Evolutionary conservation across 2,888 invertebrate genomes (phyloP).

Genomic region (Agriopis marginaria): DNA sequence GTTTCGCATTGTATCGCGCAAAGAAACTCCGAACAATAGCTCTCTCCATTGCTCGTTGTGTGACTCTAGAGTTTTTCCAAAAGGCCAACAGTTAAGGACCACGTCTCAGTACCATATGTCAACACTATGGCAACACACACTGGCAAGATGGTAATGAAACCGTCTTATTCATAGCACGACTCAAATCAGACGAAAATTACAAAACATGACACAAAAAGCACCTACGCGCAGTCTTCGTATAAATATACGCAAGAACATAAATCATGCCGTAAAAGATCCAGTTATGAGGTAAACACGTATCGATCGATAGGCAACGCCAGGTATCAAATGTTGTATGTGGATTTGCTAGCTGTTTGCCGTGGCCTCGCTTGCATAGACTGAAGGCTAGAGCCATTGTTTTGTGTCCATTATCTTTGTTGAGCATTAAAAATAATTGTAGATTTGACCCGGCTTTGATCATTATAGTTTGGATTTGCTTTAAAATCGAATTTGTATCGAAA

Average conservation of each 20-base stretch:
- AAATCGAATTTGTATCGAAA: no score
- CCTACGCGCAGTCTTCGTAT: not conserved
- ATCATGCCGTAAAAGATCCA: slow-evolving; percentile 18
- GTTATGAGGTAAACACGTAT: slow-evolving; percentile 13
- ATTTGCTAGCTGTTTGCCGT: not conserved
- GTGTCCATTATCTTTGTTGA: no score
- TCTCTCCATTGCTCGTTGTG: no score
- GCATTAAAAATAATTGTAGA: no score
- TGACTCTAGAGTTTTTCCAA: no score
- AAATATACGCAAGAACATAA: slow-evolving; percentile 17
- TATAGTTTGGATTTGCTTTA: no score
- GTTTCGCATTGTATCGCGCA: no score
- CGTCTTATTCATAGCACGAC: not conserved
- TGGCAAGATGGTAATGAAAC: not conserved
- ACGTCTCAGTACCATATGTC: no score
- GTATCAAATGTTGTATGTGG: slow-evolving; percentile 13
- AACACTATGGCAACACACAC: no score
- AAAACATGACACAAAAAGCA: not conserved
- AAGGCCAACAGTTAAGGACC: no score
- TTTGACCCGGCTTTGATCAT: no score
- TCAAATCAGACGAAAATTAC: not conserved
- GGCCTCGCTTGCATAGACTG: not conserved
- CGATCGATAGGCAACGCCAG: slow-evolving; percentile 7
- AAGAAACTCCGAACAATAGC: no score
- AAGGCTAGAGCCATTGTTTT: not conserved